Evolutionary conservation across 2,113 vertebrate genomes (phyloP).

Genomic region (Chlamydotis undulata): DNA sequence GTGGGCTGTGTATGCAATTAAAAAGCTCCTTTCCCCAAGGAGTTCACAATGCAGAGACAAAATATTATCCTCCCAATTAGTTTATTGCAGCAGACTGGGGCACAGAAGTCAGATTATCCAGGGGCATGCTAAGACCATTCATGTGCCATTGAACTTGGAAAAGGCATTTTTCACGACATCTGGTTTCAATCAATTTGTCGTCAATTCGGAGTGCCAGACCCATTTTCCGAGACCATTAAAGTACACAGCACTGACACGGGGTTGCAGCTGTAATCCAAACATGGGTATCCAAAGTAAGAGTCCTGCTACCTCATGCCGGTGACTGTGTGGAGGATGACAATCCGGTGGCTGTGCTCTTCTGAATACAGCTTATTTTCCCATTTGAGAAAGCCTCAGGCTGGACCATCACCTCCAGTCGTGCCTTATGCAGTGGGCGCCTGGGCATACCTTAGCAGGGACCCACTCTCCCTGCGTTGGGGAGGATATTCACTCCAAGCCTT

Average conservation of each 20-base stretch:
- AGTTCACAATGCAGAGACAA: neutral
- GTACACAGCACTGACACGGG: neutral
- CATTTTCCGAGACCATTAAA: constrained; percentile 34
- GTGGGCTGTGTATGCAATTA: constrained; percentile 10
- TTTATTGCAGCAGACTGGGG: constrained; percentile 45
- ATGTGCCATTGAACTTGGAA: constrained; percentile 61
- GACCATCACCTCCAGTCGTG: neutral
- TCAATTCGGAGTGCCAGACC: neutral
- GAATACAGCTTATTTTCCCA: neutral
- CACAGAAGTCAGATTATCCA: constrained; percentile 20
- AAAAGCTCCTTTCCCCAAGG: constrained; percentile 26
- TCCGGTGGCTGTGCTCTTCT: neutral
- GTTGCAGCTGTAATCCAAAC: constrained; percentile 7
- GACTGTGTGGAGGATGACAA: neutral
- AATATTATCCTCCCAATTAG: constrained; percentile 50
- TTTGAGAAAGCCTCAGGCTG: neutral
- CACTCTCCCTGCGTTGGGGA: fast-evolving
- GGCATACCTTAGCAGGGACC: neutral
- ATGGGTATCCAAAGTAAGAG: neutral
- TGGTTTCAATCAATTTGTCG: constrained; percentile 46
- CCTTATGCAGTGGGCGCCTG: neutral
- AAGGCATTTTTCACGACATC: constrained; percentile 20
- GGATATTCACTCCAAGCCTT: neutral
- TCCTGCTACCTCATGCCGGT: neutral
- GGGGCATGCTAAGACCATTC: constrained; percentile 17